phyloP scores from a whole-genome alignment of 2,113 vertebrate species.

The Scolopax mira region DNA sequence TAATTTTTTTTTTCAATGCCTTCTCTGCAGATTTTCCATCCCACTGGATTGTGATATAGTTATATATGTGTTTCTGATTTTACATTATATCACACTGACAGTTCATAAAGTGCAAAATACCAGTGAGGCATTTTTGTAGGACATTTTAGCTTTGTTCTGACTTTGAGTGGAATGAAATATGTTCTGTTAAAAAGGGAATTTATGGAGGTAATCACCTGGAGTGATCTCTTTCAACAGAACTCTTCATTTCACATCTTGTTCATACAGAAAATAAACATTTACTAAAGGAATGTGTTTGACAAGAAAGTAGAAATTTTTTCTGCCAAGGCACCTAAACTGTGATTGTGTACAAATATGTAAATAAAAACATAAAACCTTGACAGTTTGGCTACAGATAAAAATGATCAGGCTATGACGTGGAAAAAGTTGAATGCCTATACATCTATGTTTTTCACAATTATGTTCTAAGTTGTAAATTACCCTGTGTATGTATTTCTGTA shows the following conservation, averaged over 20 bases:
- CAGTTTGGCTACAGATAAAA: neutral
- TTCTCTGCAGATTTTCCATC: conserved; percentile 37
- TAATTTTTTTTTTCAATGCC: neutral
- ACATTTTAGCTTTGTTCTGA: conserved; percentile 31
- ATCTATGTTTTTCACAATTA: neutral
- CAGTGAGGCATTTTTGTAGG: conserved; percentile 7
- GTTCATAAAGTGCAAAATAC: conserved; percentile 43
- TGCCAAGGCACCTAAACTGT: neutral
- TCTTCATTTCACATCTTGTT: conserved; percentile 26
- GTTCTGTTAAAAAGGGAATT: conserved; percentile 17
- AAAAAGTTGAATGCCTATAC: neutral
- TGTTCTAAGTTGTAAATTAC: neutral
- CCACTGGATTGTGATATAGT: neutral
- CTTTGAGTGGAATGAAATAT: conserved; percentile 16
- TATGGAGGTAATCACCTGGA: conserved; percentile 9
- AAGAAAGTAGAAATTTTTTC: neutral
- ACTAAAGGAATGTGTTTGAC: neutral
- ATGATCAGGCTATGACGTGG: neutral
- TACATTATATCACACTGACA: conserved; percentile 28
- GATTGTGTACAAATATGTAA: neutral
- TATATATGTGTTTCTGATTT: conserved; percentile 34
- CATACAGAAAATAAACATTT: neutral
- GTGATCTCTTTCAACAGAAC: conserved; percentile 5
- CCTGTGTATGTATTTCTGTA: neutral
- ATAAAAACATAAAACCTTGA: neutral